phyloP scores from a whole-genome alignment of 2,797 vertebrate genomes.

The Bradypodion ventrale region DNA sequence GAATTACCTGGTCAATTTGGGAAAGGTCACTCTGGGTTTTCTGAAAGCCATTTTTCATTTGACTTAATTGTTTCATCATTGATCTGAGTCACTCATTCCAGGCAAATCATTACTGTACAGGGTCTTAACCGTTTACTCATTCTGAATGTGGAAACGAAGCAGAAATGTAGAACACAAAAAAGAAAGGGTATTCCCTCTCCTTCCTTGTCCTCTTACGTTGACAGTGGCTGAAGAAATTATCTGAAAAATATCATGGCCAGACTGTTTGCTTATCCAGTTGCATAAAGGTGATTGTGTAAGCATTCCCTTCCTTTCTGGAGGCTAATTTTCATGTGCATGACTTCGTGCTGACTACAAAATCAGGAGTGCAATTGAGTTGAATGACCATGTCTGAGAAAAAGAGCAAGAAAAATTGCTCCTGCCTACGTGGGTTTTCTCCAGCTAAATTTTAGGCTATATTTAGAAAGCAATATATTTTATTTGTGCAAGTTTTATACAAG shows the following conservation, averaged over 20 bases:
- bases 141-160: background rate
- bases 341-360: no score
- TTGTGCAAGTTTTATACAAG: no score
- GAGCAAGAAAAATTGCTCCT: no score
- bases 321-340: no score
- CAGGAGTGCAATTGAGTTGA: no score
- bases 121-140: constrained; percentile 3
- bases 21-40: constrained; percentile 20
- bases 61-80: constrained; percentile 17
- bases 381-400: no score
- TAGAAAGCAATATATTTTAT: background rate
- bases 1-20: constrained; percentile 6
- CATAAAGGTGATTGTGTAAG: background rate
- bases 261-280: background rate
- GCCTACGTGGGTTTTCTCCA: no score
- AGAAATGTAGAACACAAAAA: background rate
- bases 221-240: background rate
- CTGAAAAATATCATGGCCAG: constrained; percentile 3
- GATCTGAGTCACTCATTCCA: background rate
- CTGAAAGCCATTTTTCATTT: background rate
- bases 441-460: no score
- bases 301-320: no score
- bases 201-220: background rate
- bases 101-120: background rate
- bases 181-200: background rate